Conservation (phyloP, 1,140 invertebrate genomes). For the Drosophila paulistorum region DNA sequence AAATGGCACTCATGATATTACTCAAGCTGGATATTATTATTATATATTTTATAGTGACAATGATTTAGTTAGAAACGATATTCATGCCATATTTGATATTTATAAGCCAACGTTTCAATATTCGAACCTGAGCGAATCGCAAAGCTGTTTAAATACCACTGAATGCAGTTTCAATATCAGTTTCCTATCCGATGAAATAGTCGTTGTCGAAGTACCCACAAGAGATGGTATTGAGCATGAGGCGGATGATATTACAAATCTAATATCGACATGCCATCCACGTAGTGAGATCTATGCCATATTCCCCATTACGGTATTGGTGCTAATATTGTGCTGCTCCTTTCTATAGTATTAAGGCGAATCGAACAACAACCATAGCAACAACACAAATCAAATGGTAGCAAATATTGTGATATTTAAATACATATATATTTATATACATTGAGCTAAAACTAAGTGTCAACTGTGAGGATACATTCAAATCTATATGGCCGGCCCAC, state of each 20-base stretch:
- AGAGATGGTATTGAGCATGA: conserved; percentile 90
- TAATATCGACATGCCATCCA: conserved; percentile 90
- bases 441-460: conserved; percentile 59
- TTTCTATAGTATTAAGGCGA: conserved; percentile 85
- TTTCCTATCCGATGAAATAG: conserved; percentile 89
- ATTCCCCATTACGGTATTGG: conserved; percentile 89
- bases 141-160: conserved; percentile 89
- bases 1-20: conserved; percentile 87
- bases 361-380: not conserved
- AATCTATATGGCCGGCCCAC: conserved; percentile 39
- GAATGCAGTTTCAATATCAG: conserved; percentile 88
- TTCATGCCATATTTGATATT: conserved; percentile 92
- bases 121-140: conserved; percentile 87
- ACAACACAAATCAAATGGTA: not conserved
- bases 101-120: conserved; percentile 92
- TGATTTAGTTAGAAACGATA: conserved; percentile 90
- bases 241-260: conserved; percentile 87
- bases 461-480: conserved; percentile 41
- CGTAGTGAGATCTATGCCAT: conserved; percentile 90
- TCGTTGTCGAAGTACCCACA: conserved; percentile 92
- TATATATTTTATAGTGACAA: conserved; percentile 94
- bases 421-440: not conserved
- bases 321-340: conserved; percentile 90
- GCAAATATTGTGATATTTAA: conserved; percentile 65
- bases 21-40: conserved; percentile 91